Percentiles rank a stretch among this genome's conserved stretches.
Evolutionary conservation across 2,113 vertebrate genomes (phyloP).

Genomic region (Notarius lentiginosus): DNA sequence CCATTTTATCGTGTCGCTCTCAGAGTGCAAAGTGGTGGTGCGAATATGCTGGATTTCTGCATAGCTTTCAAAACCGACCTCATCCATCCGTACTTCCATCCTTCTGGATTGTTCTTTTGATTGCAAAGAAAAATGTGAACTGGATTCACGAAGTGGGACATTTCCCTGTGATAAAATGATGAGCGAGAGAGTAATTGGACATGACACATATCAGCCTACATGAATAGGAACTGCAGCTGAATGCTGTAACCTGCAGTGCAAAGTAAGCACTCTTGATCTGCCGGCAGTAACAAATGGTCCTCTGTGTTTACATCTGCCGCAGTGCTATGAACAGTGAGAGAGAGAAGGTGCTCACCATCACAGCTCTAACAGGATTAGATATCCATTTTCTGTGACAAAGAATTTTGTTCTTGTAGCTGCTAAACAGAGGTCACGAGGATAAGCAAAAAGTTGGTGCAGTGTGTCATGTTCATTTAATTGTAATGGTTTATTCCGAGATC

Average conservation of each 20-base stretch:
- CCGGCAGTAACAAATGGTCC: conserved; percentile 55
- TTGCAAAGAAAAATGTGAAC: background rate
- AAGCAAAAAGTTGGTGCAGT: background rate
- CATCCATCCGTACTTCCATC: conserved; percentile 37
- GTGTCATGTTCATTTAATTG: background rate
- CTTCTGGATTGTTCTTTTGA: conserved; percentile 20
- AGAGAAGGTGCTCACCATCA: background rate
- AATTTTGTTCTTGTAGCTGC: background rate
- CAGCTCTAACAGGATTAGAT: background rate
- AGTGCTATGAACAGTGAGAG: conserved; percentile 16
- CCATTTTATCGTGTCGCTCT: conserved; percentile 21
- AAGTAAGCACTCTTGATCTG: conserved; percentile 54
- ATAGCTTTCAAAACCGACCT: conserved; percentile 18
- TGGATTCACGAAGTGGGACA: background rate
- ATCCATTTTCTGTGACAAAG: background rate
- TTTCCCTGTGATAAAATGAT: background rate
- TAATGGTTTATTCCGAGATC: background rate
- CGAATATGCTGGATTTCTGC: conserved; percentile 21
- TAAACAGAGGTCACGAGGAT: conserved; percentile 5
- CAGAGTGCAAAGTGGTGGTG: conserved; percentile 12
- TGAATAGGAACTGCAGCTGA: conserved; percentile 20
- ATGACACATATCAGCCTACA: conserved; percentile 21
- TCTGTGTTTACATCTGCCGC: conserved; percentile 49
- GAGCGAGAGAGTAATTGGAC: conserved; percentile 16
- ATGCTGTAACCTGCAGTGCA: conserved; percentile 49